phyloP scores from a whole-genome alignment of 2,113 vertebrate genomes.

The Paradoxurus hermaphroditus region DNA sequence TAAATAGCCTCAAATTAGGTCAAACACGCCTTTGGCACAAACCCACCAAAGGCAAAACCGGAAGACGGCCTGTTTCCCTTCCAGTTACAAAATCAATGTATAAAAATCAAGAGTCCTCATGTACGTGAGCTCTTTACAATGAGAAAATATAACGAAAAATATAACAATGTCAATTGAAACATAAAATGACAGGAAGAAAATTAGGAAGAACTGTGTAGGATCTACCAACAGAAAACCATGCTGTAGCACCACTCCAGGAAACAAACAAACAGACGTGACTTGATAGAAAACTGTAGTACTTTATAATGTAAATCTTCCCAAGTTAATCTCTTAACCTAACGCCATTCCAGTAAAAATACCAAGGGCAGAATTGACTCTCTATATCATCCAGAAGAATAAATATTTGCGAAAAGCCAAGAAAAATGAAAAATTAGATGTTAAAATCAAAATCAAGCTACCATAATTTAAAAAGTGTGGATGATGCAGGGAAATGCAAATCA shows the following conservation, averaged over 20 bases:
- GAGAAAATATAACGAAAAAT: conserved; percentile 7
- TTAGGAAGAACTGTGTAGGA: neutral
- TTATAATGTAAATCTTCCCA: neutral
- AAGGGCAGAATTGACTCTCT: neutral
- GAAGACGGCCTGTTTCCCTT: conserved; percentile 32
- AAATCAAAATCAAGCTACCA: conserved; percentile 17
- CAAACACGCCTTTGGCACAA: conserved; percentile 62
- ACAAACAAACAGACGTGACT: neutral
- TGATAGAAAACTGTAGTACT: neutral
- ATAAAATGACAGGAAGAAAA: neutral
- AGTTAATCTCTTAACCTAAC: neutral
- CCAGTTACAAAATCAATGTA: conserved; percentile 30
- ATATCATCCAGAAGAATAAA: conserved; percentile 42
- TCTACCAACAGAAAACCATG: neutral
- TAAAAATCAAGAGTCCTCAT: conserved; percentile 8
- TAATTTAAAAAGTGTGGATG: neutral
- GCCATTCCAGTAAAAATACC: neutral
- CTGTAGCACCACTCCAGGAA: neutral
- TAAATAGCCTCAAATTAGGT: conserved; percentile 64
- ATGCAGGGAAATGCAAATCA: neutral
- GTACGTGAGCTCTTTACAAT: neutral
- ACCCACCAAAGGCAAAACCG: conserved; percentile 21
- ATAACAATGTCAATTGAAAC: neutral
- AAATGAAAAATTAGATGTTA: conserved; percentile 16
- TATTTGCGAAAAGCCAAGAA: conserved; percentile 19